These are phyloP conservation scores for Cromileptes altivelis DNA, from an alignment of 2,113 vertebrate species.

Conservation along the genomic window DNA sequence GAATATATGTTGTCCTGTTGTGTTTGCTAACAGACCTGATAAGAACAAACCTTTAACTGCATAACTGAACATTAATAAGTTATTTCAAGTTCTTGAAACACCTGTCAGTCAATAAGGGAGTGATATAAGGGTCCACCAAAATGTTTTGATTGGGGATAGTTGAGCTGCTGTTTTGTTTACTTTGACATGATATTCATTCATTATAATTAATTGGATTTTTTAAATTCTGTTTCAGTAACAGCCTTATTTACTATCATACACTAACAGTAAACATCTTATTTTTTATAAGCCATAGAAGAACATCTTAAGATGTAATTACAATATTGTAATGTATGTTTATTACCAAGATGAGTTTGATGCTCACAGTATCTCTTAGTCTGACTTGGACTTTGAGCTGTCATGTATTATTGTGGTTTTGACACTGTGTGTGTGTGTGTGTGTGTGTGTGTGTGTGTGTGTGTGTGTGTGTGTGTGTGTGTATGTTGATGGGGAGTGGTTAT, in stretches of 20 bases:
- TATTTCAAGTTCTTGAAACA: background rate
- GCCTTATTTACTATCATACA: background rate
- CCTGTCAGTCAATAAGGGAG: background rate
- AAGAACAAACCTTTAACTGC: background rate
- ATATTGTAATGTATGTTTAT: background rate
- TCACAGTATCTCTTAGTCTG: constrained; percentile 24
- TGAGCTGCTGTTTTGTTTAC: background rate
- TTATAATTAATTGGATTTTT: background rate
- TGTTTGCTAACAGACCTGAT: background rate
- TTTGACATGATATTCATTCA: too few relatives aligned
- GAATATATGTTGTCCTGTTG: background rate
- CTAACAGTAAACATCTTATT: background rate
- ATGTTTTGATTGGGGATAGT: background rate
- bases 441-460: constrained; percentile 30
- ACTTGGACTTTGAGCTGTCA: constrained; percentile 72
- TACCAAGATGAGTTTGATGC: constrained; percentile 23
- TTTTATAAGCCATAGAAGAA: background rate
- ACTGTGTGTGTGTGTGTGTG: constrained; percentile 15
- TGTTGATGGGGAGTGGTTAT: constrained; percentile 45
- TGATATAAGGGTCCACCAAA: background rate
- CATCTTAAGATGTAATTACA: too few relatives aligned
- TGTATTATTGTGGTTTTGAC: constrained; percentile 69
- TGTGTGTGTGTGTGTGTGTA: constrained; percentile 11
- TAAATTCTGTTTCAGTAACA: background rate
- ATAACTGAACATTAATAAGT: background rate